Evolutionary conservation across 2,888 invertebrate species (phyloP).

Genomic region (Apamea epomidion): DNA sequence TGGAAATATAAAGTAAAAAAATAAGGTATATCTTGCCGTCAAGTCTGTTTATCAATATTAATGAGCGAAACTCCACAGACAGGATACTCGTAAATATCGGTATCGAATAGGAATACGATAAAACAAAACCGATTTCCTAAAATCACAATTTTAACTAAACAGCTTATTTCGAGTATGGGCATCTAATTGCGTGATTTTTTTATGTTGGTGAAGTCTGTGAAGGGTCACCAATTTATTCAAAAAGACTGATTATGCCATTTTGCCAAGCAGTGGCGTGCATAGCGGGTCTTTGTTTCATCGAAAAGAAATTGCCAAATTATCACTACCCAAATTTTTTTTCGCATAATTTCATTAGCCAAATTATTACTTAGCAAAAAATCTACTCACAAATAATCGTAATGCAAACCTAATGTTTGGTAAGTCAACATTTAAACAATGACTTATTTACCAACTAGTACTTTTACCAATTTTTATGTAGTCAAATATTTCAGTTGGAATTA

Average conservation of each 20-base stretch:
- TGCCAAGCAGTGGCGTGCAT: no score
- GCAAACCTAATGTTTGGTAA: no score
- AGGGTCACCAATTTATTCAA: background rate
- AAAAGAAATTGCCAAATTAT: no score
- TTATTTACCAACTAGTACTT: no score
- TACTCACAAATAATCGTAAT: no score
- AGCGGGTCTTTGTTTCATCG: no score
- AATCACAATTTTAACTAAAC: background rate
- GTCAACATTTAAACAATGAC: no score
- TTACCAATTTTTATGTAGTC: no score
- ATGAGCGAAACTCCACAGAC: background rate
- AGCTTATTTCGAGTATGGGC: background rate
- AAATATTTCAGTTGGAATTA: no score
- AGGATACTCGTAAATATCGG: background rate
- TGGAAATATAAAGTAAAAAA: conserved; percentile 11
- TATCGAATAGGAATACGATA: background rate
- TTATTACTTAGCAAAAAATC: no score
- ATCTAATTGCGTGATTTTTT: background rate
- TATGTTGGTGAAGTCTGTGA: background rate
- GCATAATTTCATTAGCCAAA: no score
- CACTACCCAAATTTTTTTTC: no score
- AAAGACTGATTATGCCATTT: background rate
- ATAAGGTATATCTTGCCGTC: background rate
- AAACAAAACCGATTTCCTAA: background rate
- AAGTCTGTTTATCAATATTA: background rate